Evolutionary conservation across 1,140 invertebrate genomes (phyloP), one percentile per base, ranked within the genome.

Genomic region (Dendrolimus punctatus): DNA sequence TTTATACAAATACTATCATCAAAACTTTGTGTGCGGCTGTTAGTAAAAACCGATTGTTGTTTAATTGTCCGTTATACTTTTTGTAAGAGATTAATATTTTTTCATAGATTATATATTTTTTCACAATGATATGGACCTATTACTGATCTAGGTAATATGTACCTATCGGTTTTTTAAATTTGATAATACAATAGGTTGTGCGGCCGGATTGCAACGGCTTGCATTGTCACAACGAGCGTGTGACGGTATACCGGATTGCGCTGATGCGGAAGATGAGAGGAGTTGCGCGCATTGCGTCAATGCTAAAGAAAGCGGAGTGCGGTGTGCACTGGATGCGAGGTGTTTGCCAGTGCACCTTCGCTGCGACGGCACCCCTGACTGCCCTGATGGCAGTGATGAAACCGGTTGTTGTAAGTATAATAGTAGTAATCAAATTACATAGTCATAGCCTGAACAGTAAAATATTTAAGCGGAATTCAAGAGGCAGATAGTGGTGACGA

Each of bases 361-460:
- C 52, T 97, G 95, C 76, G 94, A 96, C 73, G 95, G 95, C 42
- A 91, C 92, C 47, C 83, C 89, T 0, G 95, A 97, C 76, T 97
- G 96, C 71, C 91, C 93, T 0, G 94, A 96, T 76, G 95, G 93
- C 8, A 93, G 93, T 58, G 95, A 97, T 63, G 96, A 97, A 76
- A 90, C 92, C 69, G 92, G 92, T 66, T 97, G 96, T 69, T 85
- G 95, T 95, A 85, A 93, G 93, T 91, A 49, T 49, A 49, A 4
- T 47, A 44, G 6, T 51, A n/a, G 5, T 6, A 51, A 51, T 48
- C n/a, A 8, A 46, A 37, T 47, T 56, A 46, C 39, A 50, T 8
- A 42, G 8, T 23, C 23, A 23, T 23, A 23, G 23, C 23, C 3
- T 23, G 23, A 23, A 1, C 23, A 23, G 23, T 23, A 23, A 3